Evolutionary conservation across 2,797 vertebrate species (phyloP), one percentile per base, ranked within the genome.

Genomic region (Urophycis tenuis): DNA sequence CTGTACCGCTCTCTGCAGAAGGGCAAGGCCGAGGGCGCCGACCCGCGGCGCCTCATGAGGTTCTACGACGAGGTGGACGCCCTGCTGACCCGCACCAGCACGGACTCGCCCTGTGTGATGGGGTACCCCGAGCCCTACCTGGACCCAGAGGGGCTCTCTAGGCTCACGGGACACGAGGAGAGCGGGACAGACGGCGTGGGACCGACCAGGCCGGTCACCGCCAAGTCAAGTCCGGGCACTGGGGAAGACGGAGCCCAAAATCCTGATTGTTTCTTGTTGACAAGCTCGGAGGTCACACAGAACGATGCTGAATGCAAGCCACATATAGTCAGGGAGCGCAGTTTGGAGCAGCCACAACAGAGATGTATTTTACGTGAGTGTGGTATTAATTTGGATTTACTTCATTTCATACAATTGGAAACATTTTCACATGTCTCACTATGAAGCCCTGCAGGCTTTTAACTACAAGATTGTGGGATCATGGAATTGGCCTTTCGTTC

Each of bases 31-130:
- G 94, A 95, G 0, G 93, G 93, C 15, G 85, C 88, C 0, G 95
- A 94, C 85, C 91, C 93, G 9, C 89, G 89, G 34, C 93, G 92
- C 76, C 92, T 94, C 77, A 95, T 95, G 93, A 93, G 89, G 87
- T 95, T 96, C 91, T 97, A 96, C 0, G 91, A 95, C 22, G 95
- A 96, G 88, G 91, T 94, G 79, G 94, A 95, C 30, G 91, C 87
- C 78, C 94, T 96, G 67, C 90, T 96, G 92, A 94, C 87, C n/a
- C 91, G 88, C 75, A 35, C 75, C 0, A 78, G 39, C 0, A 85
- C 80, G 0, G 83, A 82, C 22, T 86, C 88, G 0, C 73, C 79
- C 0, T 45, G 32, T 0, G 64, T 74, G 5, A 12, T 74, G 0
- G 80, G 67, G 71, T 77, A 82, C 34, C 77, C 85, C 0, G 84